These are phyloP conservation scores for Pammene aurita DNA, from an alignment of 2,888 invertebrate genomes.

Conservation along the genomic window DNA sequence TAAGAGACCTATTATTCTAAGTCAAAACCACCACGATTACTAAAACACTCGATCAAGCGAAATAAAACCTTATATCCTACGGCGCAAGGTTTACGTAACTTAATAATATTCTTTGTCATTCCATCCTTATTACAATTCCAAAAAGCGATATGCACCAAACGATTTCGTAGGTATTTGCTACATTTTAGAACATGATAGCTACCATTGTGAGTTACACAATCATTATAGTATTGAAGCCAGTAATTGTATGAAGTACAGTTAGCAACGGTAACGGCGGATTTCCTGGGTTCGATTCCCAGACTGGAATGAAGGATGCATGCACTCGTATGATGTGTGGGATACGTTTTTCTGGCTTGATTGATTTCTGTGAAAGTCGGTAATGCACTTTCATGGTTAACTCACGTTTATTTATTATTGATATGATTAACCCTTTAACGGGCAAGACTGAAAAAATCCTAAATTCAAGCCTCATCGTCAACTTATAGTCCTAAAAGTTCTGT, in stretches of 20 bases:
- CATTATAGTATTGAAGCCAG: constrained; percentile 72
- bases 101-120: constrained; percentile 7
- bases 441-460: no score
- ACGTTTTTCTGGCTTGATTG: constrained; percentile 14
- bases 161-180: background rate
- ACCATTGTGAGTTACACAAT: constrained; percentile 58
- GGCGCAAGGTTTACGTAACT: background rate
- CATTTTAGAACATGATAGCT: constrained; percentile 4
- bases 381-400: background rate
- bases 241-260: constrained; percentile 56
- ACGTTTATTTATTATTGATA: background rate
- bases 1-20: constrained; percentile 5
- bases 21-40: background rate
- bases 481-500: no score
- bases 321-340: constrained; percentile 1
- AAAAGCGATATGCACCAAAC: background rate
- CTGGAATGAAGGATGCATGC: constrained; percentile 55
- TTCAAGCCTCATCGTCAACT: no score
- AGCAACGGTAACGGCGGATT: constrained; percentile 72
- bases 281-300: constrained; percentile 73
- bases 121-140: background rate
- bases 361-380: constrained; percentile 8
- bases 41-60: background rate
- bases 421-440: no score
- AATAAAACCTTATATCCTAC: background rate